phyloP scores from a whole-genome alignment of 2,797 vertebrate species.

The Crocidura indochinensis region DNA sequence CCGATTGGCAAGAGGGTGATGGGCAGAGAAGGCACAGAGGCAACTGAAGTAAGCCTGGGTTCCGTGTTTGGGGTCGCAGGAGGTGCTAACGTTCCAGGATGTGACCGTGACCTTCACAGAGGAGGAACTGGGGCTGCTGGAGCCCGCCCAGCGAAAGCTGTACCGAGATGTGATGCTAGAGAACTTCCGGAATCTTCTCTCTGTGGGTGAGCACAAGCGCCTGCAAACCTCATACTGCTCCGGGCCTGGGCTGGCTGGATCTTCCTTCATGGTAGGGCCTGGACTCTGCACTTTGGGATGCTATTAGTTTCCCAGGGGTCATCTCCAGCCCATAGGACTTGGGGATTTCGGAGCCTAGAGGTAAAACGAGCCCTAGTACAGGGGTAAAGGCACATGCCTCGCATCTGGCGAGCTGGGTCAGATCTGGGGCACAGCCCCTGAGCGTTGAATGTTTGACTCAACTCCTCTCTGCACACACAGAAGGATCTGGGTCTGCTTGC shows the following conservation, averaged over 20 bases:
- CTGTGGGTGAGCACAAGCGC: constrained; percentile 66
- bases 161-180: constrained; percentile 76
- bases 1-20: not conserved
- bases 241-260: too few relatives aligned
- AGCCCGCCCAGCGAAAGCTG: constrained; percentile 56
- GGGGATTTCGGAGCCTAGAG: not conserved
- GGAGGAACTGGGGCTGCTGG: constrained; percentile 76
- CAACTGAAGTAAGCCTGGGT: not conserved
- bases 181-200: constrained; percentile 76
- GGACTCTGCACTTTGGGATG: not conserved
- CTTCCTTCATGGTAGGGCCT: not conserved
- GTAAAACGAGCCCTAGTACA: too few relatives aligned
- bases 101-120: constrained; percentile 73
- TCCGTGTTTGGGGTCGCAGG: constrained; percentile 45
- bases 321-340: not conserved
- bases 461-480: not conserved
- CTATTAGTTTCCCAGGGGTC: not conserved
- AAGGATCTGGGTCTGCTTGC: not conserved
- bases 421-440: too few relatives aligned
- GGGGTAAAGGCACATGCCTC: too few relatives aligned
- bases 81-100: constrained; percentile 54
- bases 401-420: too few relatives aligned
- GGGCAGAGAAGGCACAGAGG: not conserved
- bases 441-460: too few relatives aligned
- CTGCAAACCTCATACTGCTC: too few relatives aligned